These are phyloP conservation scores for Ips typographus DNA, from an alignment of 1,140 invertebrate genomes.

Conservation along the genomic window DNA sequence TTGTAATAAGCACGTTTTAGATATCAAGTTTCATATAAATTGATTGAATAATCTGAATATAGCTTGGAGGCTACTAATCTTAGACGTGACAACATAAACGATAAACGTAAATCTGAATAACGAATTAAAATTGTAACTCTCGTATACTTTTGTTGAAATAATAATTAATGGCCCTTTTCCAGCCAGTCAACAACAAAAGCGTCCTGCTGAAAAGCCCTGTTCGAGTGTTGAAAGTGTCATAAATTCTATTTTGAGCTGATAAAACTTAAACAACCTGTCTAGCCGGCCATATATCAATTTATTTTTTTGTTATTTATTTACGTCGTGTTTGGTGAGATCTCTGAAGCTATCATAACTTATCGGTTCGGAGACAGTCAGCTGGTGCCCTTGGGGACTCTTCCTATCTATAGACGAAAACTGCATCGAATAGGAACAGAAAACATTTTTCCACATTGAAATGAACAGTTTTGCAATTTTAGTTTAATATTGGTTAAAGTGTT, in stretches of 20 bases:
- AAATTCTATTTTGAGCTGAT: constrained; percentile 27
- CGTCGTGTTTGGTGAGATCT: constrained; percentile 14
- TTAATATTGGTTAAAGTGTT: too few relatives aligned
- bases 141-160: background rate
- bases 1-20: too few relatives aligned
- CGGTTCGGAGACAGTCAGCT: constrained; percentile 19
- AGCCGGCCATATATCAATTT: constrained; percentile 27
- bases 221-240: constrained; percentile 22
- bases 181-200: constrained; percentile 17
- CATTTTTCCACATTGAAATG: background rate
- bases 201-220: constrained; percentile 9
- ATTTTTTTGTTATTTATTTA: constrained; percentile 26
- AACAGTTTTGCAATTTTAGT: too few relatives aligned
- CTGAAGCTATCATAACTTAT: constrained; percentile 25
- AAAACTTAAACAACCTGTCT: constrained; percentile 28
- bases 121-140: too few relatives aligned
- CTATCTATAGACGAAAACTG: constrained; percentile 6
- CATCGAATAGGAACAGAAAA: background rate
- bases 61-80: too few relatives aligned
- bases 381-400: constrained; percentile 14
- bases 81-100: too few relatives aligned
- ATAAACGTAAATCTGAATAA: too few relatives aligned
- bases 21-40: too few relatives aligned
- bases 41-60: too few relatives aligned
- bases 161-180: constrained; percentile 21